Percentiles rank a stretch among this genome's conserved stretches.
phyloP scores from a whole-genome alignment of 1,140 invertebrate species.

The Helicoverpa zea region DNA sequence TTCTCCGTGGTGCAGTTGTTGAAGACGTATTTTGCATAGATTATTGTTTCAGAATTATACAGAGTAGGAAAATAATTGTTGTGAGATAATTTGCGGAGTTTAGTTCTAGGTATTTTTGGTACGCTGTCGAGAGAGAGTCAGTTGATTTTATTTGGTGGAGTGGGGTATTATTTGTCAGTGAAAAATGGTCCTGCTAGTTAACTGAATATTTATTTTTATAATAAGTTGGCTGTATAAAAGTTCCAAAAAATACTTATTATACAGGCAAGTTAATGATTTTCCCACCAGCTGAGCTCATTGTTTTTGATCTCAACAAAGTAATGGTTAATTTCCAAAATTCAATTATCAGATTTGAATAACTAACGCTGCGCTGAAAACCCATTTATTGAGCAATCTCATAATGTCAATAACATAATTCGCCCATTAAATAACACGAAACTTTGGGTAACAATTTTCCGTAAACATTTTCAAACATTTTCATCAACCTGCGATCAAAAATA shows the following conservation, averaged over 20 bases:
- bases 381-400: conserved; percentile 3
- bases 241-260: not conserved
- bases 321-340: not conserved
- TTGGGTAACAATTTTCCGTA: not conserved
- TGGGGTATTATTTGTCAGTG: too few species aligned
- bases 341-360: conserved; percentile 7
- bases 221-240: not conserved
- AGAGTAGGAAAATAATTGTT: conserved; percentile 3
- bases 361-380: not conserved
- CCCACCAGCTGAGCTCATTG: not conserved
- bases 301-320: conserved; percentile 1
- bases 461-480: not conserved
- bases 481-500: not conserved
- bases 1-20: conserved; percentile 19
- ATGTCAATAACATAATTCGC: not conserved
- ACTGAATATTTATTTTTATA: not conserved
- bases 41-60: conserved; percentile 7
- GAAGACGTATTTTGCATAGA: conserved; percentile 15
- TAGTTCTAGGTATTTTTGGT: too few species aligned
- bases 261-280: not conserved
- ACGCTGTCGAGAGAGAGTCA: too few species aligned
- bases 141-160: too few species aligned
- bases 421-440: conserved; percentile 3
- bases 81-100: not conserved
- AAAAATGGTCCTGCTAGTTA: too few species aligned